Base-by-base conservation (phyloP, 92 coral and sea anemone genomes). In the Epizoanthus scotinus region DNA sequence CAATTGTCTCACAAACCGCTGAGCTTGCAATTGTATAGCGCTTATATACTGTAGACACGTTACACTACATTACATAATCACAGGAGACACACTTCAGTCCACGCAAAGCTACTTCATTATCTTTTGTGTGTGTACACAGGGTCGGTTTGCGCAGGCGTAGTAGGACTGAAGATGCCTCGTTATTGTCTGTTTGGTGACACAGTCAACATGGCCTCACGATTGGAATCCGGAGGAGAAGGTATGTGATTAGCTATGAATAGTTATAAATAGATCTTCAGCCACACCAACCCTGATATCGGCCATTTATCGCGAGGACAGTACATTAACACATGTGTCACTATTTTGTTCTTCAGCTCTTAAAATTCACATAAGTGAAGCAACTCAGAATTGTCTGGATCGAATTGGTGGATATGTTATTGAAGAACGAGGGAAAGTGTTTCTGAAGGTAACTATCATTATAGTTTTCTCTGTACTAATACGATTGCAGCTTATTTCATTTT, bases 131-230 rank as follows among this genome's bases (percentile, higher is more conserved):
- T 8, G 2, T 14, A n/a, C 31, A 6, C 28, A 94, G 98, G 98
- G 71, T 90, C 94, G 24, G 97, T 94, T 17, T 93, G 95, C 50
- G 98, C 98, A 28, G 98, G 98, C 55, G 97, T 94, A 12, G 98
- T 94, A 9, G 98, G 98, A 29, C 87, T 94, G 82, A 91, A 89
- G 44, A 94, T 94, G 98, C 98, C 98, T 24, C 95, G 98, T 4
- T 94, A 94, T 65, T 94, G 98, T 78, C 65, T 94, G 84, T 94
- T 94, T 78, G 98, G 98, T 50, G 98, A 94, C 83, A 91, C 98
- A 5, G 98, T 94, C 18, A 94, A 94, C 89, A 94, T 93, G 64
- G 97, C 98, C 44, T 94, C 98, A 2, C 79, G 98, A 67, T 86
- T 94, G 92, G 98, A 94, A 61, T 91, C 98, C 0, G 87, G 81